Evolutionary conservation across 2,888 invertebrate genomes (phyloP), one percentile per base, ranked within the genome.

Genomic region (Eubasilissa splendida): DNA sequence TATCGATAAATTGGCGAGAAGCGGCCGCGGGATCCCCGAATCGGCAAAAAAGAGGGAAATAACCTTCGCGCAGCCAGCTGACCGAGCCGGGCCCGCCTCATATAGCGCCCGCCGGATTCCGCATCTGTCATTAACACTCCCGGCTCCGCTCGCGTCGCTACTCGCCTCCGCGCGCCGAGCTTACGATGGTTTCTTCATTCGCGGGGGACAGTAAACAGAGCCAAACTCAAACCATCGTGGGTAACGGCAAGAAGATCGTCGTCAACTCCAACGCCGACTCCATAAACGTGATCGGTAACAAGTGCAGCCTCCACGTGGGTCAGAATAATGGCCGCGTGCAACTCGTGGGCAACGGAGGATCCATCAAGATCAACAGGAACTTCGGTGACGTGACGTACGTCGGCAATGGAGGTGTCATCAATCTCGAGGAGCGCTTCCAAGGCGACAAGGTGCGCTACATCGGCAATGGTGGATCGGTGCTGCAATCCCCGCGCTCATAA

Each of bases 351-450:
- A 76, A 80, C 53, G 76, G 76, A n/a, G 68, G 80, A 8, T 65
- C 71, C 59, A 77, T 80, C 14, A 60, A 77, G 60, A 75, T 77
- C 22, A 66, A 56, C 58, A 76, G 73, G 56, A 80, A 80, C 66
- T 76, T 77, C 70, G 80, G 80, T 31, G 70, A 71, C 12, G 77
- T 80, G 63, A 80, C 66, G 9, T 80, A 80, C 65, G 68, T 80
- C 14, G 80, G 80, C 10, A 77, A 80, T 33, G 65, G 73, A 31
- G 80, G 80, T 65, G 63, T 42, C 33, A 77, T 80, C 8, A 65
- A 77, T 11, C 56, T 80, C 50, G 52, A 71, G 11, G 70, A 76
- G 59, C 76, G 80, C 33, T 53, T 50, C 66, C 42, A 65, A 56
- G 80, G 80, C 3, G 80, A 77, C 54, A 71, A 73, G 42, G 80